Evolutionary conservation across 2,888 invertebrate species (phyloP).

Genomic region (Drosophila quinaria): DNA sequence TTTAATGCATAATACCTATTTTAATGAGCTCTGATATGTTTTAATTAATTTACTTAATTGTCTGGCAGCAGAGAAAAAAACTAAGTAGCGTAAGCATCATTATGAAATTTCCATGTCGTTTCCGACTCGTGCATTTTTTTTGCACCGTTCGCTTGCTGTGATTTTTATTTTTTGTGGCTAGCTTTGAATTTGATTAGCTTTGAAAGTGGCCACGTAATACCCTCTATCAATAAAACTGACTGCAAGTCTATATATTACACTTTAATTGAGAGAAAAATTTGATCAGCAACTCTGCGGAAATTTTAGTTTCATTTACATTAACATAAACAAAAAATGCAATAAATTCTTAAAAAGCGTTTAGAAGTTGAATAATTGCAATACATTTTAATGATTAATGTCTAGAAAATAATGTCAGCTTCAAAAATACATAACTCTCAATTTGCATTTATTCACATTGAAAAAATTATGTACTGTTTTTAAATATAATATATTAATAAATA

Average conservation of each 20-base stretch:
- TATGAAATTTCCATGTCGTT: slow-evolving; percentile 39
- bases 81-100: slow-evolving; percentile 31
- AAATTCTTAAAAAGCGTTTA: too few relatives aligned
- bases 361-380: too few relatives aligned
- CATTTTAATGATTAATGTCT: too few relatives aligned
- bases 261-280: neutral
- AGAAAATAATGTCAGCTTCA: too few relatives aligned
- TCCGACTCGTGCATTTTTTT: slow-evolving; percentile 49
- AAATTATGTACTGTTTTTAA: too few relatives aligned
- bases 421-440: too few relatives aligned
- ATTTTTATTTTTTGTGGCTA: slow-evolving; percentile 51
- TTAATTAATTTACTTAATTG: slow-evolving; percentile 70
- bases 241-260: neutral
- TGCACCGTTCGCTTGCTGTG: slow-evolving; percentile 52
- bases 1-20: slow-evolving; percentile 32
- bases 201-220: slow-evolving; percentile 10
- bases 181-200: slow-evolving; percentile 48
- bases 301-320: too few relatives aligned
- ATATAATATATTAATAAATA: too few relatives aligned
- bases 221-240: neutral
- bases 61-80: slow-evolving; percentile 20
- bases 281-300: too few relatives aligned
- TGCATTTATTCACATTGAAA: too few relatives aligned
- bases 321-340: too few relatives aligned
- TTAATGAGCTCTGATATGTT: slow-evolving; percentile 69